Evolutionary conservation across 2,113 vertebrate species (phyloP).

Genomic region (Syngnathus scovelli): DNA sequence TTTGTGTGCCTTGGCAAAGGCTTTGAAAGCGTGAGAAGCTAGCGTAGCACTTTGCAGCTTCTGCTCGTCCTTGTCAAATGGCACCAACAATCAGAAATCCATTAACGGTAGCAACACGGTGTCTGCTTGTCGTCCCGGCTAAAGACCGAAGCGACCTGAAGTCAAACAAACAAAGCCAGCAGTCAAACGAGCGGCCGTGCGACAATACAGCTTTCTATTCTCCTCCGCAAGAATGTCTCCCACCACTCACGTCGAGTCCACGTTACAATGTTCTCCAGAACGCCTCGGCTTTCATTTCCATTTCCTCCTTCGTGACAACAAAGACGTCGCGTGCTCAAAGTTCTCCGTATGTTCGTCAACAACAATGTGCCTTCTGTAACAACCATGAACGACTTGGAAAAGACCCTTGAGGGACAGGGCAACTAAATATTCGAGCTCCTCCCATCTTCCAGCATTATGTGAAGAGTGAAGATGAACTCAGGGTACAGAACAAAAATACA

Average conservation of each 20-base stretch:
- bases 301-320: not conserved
- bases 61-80: no score
- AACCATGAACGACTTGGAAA: not conserved
- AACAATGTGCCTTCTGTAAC: not conserved
- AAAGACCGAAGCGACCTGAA: conserved; percentile 5
- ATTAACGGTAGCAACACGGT: not conserved
- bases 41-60: no score
- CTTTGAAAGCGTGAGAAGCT: no score
- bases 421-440: conserved; percentile 6
- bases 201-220: conserved; percentile 54
- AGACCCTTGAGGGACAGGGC: not conserved
- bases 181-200: conserved; percentile 51
- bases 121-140: not conserved
- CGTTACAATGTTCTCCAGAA: conserved; percentile 48
- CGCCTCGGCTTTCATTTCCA: conserved; percentile 5
- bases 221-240: conserved; percentile 47
- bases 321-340: not conserved
- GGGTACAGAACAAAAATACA: not conserved
- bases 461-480: not conserved
- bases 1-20: no score
- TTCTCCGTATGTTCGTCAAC: not conserved
- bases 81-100: no score
- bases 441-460: no score
- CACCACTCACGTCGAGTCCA: conserved; percentile 37
- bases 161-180: conserved; percentile 63